A percentile compares a stretch with the other conserved stretches of the same genome.
Conservation (phyloP, 2,113 vertebrate species). For the Tichodroma muraria region DNA sequence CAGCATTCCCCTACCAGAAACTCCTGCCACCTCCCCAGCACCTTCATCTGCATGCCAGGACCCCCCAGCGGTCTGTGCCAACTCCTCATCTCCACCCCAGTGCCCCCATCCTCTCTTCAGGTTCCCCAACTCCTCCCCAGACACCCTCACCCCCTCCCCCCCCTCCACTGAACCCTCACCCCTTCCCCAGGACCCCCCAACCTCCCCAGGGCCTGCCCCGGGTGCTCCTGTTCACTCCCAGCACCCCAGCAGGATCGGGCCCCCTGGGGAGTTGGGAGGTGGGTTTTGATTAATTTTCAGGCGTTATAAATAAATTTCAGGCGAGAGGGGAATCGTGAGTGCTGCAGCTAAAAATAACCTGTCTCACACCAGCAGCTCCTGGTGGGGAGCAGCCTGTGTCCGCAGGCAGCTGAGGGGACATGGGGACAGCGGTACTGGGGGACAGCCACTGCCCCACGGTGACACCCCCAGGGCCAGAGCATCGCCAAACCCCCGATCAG, state of each 20-base stretch:
- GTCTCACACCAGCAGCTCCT: neutral
- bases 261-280: neutral
- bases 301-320: conserved; percentile 37
- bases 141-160: neutral
- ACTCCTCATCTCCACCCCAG: neutral
- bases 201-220: accelerated
- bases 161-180: neutral
- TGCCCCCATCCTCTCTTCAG: neutral
- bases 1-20: neutral
- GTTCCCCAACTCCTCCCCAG: neutral
- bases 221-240: neutral
- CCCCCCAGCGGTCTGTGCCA: neutral
- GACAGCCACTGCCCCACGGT: accelerated
- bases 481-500: accelerated
- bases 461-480: neutral
- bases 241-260: neutral
- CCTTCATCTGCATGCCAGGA: neutral
- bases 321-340: conserved; percentile 21
- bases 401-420: neutral
- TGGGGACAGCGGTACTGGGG: neutral
- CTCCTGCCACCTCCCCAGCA: neutral
- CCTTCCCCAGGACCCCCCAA: neutral
- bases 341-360: conserved; percentile 24
- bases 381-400: neutral
- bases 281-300: neutral